Evolutionary conservation across 2,113 vertebrate genomes (phyloP).

Genomic region (Syngnathus floridae): DNA sequence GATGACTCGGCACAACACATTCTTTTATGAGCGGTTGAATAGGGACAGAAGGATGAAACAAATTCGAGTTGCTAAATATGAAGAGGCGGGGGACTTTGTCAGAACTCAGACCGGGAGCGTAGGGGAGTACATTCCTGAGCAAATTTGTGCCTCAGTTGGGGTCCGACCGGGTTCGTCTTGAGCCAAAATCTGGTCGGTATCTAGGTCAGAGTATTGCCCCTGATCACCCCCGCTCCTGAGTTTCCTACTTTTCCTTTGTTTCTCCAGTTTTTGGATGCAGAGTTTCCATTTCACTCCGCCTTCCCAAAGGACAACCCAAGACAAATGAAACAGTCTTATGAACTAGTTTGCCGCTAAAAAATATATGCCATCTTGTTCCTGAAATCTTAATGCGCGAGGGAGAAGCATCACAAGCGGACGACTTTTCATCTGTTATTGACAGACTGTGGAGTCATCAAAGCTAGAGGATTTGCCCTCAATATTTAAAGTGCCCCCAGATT

Average conservation of each 20-base stretch:
- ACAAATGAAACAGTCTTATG: constrained; percentile 23
- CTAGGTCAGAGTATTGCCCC: constrained; percentile 54
- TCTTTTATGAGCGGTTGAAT: not conserved
- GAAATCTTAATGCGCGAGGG: constrained; percentile 25
- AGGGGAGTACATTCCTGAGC: constrained; percentile 50
- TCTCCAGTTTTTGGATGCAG: constrained; percentile 13
- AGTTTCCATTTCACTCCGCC: constrained; percentile 6
- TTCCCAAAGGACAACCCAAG: constrained; percentile 7
- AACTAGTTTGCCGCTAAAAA: constrained; percentile 38
- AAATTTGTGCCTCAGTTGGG: constrained; percentile 44
- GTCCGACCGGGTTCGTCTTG: constrained; percentile 40
- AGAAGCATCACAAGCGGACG: constrained; percentile 35
- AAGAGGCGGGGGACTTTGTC: constrained; percentile 2
- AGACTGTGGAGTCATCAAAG: constrained; percentile 20
- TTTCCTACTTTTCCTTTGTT: constrained; percentile 16
- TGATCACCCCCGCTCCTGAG: constrained; percentile 7
- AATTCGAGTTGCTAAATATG: not conserved
- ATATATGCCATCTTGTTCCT: constrained; percentile 21
- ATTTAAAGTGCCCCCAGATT: constrained; percentile 34
- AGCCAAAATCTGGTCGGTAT: constrained; percentile 58
- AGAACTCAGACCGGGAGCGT: constrained; percentile 5
- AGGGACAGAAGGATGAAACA: constrained; percentile 7
- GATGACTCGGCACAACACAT: not conserved
- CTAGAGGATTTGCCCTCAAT: constrained; percentile 41
- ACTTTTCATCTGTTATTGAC: constrained; percentile 4